A percentile compares a stretch with the other conserved stretches of the same genome.
phyloP scores from a whole-genome alignment of 1,140 invertebrate species.

The Phenacoccus solenopsis region DNA sequence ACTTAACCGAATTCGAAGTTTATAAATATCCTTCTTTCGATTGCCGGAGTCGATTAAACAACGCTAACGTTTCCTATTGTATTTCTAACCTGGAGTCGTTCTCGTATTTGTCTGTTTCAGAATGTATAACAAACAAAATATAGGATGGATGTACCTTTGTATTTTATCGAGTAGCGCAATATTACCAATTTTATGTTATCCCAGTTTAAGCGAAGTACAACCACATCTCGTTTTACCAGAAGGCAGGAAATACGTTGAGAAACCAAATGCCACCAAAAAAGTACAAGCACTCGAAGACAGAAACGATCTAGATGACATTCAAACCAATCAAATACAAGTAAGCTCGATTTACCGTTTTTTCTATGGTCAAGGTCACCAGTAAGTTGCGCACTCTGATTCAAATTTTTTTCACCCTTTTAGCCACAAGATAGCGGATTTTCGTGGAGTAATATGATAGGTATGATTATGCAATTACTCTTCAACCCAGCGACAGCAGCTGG shows the following conservation, averaged over 20 bases:
- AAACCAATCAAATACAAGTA: slow-evolving; percentile 62
- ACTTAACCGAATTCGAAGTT: too few species aligned
- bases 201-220: slow-evolving; percentile 22
- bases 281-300: slow-evolving; percentile 54
- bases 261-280: slow-evolving; percentile 76
- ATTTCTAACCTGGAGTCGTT: not conserved
- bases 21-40: too few species aligned
- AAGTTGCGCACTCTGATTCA: not conserved
- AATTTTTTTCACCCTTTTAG: slow-evolving; percentile 25
- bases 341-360: slow-evolving; percentile 10
- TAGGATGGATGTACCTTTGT: slow-evolving; percentile 29
- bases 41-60: too few species aligned
- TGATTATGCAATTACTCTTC: slow-evolving; percentile 75
- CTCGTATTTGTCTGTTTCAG: not conserved
- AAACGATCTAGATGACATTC: slow-evolving; percentile 50
- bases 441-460: slow-evolving; percentile 70
- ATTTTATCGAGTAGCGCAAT: slow-evolving; percentile 25
- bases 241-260: slow-evolving; percentile 69
- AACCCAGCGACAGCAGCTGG: slow-evolving; percentile 44
- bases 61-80: too few species aligned
- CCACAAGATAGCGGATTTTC: slow-evolving; percentile 58
- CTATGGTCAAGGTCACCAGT: not conserved
- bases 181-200: slow-evolving; percentile 26
- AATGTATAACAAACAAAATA: slow-evolving; percentile 28
- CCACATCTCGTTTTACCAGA: slow-evolving; percentile 26